phyloP scores from a whole-genome alignment of 1,140 invertebrate genomes.

The Drosophila elegans region DNA sequence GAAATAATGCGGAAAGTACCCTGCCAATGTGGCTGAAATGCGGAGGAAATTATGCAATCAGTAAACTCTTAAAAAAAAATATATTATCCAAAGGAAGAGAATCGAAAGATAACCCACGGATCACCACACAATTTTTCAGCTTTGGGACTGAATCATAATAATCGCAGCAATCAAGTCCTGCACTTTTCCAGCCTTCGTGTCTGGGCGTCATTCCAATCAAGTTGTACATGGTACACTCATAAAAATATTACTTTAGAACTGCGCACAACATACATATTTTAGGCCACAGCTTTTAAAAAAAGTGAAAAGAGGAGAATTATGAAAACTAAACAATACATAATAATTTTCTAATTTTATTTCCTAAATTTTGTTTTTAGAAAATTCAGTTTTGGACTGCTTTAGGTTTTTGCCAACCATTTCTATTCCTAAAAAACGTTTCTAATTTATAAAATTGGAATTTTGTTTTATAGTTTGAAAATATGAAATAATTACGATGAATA shows the following conservation, averaged over 20 bases:
- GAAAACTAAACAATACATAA: too few species aligned
- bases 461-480: too few species aligned
- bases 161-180: conserved; percentile 6
- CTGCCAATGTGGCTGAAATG: not conserved
- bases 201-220: conserved; percentile 56
- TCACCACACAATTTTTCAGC: not conserved
- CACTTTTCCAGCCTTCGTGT: conserved; percentile 1
- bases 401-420: not conserved
- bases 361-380: too few species aligned
- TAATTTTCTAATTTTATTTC: too few species aligned
- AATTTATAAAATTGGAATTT: too few species aligned
- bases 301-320: too few species aligned
- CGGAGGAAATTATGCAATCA: not conserved
- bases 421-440: not conserved
- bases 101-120: too few species aligned
- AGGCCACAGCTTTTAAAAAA: too few species aligned
- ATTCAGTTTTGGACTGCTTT: too few species aligned
- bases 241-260: not conserved
- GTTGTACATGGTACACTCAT: conserved; percentile 35
- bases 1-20: conserved; percentile 5
- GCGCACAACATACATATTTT: too few species aligned
- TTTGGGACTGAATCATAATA: not conserved
- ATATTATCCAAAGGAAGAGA: not conserved
- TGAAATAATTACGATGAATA: not conserved
- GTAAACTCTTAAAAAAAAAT: not conserved